Percentiles rank a stretch among this genome's conserved stretches.
Conservation (phyloP, 2,797 vertebrate species). For the Cygnus olor region DNA sequence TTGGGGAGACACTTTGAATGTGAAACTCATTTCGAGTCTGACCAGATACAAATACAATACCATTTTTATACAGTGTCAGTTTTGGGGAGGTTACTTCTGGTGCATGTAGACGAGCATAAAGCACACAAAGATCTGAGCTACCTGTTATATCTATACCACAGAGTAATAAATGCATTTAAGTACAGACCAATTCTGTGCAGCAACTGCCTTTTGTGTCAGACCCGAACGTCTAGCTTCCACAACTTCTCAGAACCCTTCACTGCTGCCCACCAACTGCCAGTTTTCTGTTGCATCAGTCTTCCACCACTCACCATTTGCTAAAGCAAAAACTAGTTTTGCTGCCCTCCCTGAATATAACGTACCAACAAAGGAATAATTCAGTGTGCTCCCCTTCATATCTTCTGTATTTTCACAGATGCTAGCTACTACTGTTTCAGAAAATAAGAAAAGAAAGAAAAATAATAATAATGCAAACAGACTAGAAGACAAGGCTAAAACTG, state of each 20-base stretch:
- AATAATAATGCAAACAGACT: too few species aligned
- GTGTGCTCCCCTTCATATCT: too few species aligned
- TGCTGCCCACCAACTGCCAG: background rate
- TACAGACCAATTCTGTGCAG: too few species aligned
- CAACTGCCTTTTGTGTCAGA: too few species aligned
- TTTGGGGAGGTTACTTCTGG: background rate
- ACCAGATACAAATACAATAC: background rate
- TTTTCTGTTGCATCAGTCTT: background rate
- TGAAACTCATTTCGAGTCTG: too few species aligned
- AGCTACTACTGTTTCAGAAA: background rate
- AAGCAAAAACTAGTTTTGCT: too few species aligned
- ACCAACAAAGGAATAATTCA: background rate
- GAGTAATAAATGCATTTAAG: too few species aligned
- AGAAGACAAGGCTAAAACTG: background rate
- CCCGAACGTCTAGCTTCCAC: accelerated
- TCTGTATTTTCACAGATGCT: background rate
- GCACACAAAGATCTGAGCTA: background rate
- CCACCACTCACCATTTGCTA: background rate
- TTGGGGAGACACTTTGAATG: too few species aligned
- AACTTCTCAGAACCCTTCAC: too few species aligned
- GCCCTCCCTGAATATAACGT: accelerated
- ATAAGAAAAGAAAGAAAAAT: background rate
- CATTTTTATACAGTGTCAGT: background rate
- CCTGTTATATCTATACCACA: too few species aligned
- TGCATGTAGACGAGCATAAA: background rate